These are phyloP conservation scores for Tipula vernalis DNA, from an alignment of 2,888 invertebrate genomes.

Conservation along the genomic window DNA sequence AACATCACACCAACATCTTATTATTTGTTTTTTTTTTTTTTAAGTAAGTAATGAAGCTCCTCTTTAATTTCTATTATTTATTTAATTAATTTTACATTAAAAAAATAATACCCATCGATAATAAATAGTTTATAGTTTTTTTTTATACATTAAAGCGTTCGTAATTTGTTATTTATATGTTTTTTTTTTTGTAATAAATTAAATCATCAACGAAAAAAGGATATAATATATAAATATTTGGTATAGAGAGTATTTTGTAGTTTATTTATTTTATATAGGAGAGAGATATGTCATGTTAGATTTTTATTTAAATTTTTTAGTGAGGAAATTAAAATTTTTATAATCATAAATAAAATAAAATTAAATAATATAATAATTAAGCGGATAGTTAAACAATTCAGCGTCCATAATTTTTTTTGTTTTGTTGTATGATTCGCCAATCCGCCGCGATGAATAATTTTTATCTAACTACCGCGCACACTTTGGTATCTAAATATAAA, in stretches of 20 bases:
- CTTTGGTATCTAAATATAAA: not conserved
- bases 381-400: not conserved
- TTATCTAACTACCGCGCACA: not conserved
- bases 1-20: not conserved
- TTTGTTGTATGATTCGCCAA: not conserved
- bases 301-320: not conserved
- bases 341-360: not conserved
- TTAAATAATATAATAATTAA: not conserved
- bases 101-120: not conserved
- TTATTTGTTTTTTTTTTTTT: not conserved
- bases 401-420: not conserved
- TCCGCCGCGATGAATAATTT: not conserved
- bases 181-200: not conserved
- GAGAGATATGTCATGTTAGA: conserved; percentile 4
- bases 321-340: not conserved
- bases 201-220: not conserved
- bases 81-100: not conserved
- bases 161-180: not conserved
- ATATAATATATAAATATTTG: not conserved
- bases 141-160: conserved; percentile 4
- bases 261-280: not conserved
- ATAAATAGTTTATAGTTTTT: not conserved
- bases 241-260: not conserved
- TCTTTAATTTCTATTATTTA: not conserved
- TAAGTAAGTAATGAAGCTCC: not conserved